Percentiles rank a stretch among this genome's conserved stretches.
phyloP scores from a whole-genome alignment of 1,140 invertebrate genomes.

The Vanessa atalanta region DNA sequence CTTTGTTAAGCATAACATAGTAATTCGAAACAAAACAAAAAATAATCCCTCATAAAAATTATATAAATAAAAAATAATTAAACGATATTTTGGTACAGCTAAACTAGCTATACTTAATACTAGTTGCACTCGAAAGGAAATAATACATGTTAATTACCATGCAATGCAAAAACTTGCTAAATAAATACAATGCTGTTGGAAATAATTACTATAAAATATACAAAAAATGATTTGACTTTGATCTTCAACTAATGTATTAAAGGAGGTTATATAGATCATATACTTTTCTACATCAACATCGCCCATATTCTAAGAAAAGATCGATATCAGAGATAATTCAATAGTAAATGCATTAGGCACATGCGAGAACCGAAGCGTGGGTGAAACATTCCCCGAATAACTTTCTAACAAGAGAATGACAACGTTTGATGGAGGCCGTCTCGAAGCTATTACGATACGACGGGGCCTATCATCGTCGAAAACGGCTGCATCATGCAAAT shows the following conservation, averaged over 20 bases:
- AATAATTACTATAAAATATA: background rate
- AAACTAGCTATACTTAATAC: no score
- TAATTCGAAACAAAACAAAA: no score
- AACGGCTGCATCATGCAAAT: conserved; percentile 73
- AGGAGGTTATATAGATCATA: background rate
- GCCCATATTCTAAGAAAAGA: conserved; percentile 56
- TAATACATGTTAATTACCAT: no score
- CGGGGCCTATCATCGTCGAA: conserved; percentile 63
- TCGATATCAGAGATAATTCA: conserved; percentile 63
- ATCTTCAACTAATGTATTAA: background rate
- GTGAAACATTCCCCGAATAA: conserved; percentile 66
- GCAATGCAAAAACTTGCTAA: no score
- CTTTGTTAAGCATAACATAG: no score
- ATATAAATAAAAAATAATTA: no score
- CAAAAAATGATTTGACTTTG: background rate
- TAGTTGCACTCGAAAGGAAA: no score
- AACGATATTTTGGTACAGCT: no score
- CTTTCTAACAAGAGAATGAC: conserved; percentile 69
- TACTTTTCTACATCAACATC: conserved; percentile 12
- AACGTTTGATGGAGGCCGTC: conserved; percentile 55
- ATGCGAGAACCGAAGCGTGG: conserved; percentile 46
- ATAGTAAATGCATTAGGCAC: conserved; percentile 71
- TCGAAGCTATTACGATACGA: conserved; percentile 43
- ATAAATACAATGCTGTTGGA: no score
- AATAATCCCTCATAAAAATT: no score